Base-by-base conservation (phyloP, 2,113 vertebrate genomes). In the Phodopus roborovskii region DNA sequence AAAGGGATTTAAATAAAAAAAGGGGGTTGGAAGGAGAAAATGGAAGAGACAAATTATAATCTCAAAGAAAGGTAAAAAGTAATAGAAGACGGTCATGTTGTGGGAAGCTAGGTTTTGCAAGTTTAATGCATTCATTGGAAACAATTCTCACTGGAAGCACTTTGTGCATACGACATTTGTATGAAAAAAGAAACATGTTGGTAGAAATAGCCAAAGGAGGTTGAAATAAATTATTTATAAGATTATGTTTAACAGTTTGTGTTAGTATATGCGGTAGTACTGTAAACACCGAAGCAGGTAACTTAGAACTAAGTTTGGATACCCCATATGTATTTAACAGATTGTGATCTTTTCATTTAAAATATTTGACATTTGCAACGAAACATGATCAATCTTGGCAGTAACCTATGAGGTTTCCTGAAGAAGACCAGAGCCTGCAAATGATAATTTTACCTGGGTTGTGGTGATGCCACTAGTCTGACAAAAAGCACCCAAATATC, bases 71-170 rank as follows among this genome's bases (percentile, higher is more conserved):
- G 53, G 5, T 82, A 58, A 5, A 82, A 11, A 82, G 7, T 60
- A 82, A 82, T 42, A 24, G 36, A 39, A 56, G 17, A 53, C 39
- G 56, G 17, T 7, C 13, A 13, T 97, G 83, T 98, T 92, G 85
- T 97, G 93, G 96, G 95, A 98, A 97, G 96, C 97, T 98, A 98
- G 99, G 98, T 99, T 99, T 99, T 99, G 99, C 99, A 99, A 99
- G 99, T 98, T 98, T 99, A 99, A 99, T 98, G 98, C 98, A 98
- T 98, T 98, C 97, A 96, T 98, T 98, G 98, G 97, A 97, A 98
- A 97, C 98, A 98, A 97, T 97, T 98, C 96, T 98, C 97, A 98
- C 78, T 97, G 96, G 91, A 98, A 97, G 98, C 97, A 98, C 98
- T 98, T 99, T 98, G 90, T 97, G 96, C 98, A 97, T 88, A 88